Conservation (phyloP, 2,888 invertebrate genomes). For the Mesorhabditis sp. region DNA sequence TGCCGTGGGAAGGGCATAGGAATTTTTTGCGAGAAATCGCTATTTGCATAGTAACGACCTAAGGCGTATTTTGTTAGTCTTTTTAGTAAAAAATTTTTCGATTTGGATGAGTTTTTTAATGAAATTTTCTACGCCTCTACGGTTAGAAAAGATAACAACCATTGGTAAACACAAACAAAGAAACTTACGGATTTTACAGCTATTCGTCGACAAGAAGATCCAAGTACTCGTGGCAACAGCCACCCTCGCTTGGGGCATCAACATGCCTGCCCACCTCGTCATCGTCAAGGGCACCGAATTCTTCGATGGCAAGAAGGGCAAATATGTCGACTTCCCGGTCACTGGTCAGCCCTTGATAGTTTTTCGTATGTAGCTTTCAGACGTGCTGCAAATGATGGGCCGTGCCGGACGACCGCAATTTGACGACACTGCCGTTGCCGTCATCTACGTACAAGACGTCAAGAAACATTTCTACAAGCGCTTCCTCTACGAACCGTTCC, state of each 20-base stretch:
- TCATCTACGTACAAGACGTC: conserved; percentile 73
- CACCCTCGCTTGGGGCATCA: conserved; percentile 98
- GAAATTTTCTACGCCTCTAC: neutral
- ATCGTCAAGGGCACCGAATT: conserved; percentile 80
- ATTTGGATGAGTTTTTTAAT: neutral
- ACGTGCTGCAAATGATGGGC: conserved; percentile 99
- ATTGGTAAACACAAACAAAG: neutral
- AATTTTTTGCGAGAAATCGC: too few species aligned
- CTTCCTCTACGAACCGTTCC: conserved; percentile 97
- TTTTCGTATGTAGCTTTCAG: conserved; percentile 60
- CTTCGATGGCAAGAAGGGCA: conserved; percentile 89
- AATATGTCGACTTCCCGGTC: conserved; percentile 98
- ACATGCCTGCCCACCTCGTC: conserved; percentile 94
- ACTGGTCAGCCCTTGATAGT: conserved; percentile 65
- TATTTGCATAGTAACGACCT: neutral
- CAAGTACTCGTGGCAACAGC: conserved; percentile 89
- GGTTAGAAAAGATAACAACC: neutral
- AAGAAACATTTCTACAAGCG: conserved; percentile 99
- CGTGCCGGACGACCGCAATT: conserved; percentile 95
- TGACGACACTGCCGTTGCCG: conserved; percentile 77
- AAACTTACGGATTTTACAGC: conserved; percentile 13
- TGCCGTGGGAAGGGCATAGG: too few species aligned
- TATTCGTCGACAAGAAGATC: conserved; percentile 54
- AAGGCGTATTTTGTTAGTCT: neutral
- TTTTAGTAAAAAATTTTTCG: neutral